A percentile compares a stretch with the other conserved stretches of the same genome.
These are phyloP conservation scores for Oligia strigilis DNA, from an alignment of 2,888 invertebrate species.

Conservation along the genomic window DNA sequence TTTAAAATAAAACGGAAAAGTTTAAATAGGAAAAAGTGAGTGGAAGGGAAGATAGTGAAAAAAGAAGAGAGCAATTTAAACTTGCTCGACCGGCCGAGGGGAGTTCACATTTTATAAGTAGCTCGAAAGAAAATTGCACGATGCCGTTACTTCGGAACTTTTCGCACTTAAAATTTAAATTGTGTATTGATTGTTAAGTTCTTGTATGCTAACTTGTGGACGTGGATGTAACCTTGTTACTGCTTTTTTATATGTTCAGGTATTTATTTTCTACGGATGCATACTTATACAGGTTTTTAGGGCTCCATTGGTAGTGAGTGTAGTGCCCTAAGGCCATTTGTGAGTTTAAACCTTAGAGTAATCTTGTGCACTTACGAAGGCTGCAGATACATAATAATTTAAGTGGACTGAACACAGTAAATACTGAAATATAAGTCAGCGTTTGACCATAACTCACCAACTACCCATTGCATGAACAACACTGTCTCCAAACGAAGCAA, in stretches of 20 bases:
- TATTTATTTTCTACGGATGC: not conserved
- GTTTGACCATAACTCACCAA: constrained; percentile 12
- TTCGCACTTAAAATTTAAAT: constrained; percentile 64
- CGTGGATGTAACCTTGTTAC: constrained; percentile 9
- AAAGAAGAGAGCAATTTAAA: constrained; percentile 88
- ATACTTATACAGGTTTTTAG: not conserved
- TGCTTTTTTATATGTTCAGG: not conserved
- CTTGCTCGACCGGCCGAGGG: constrained; percentile 80
- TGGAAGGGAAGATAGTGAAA: constrained; percentile 88
- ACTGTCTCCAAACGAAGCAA: constrained; percentile 48
- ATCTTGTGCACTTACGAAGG: not conserved
- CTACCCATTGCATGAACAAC: constrained; percentile 14
- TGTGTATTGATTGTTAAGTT: constrained; percentile 63
- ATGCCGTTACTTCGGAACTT: constrained; percentile 78
- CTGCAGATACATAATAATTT: not conserved
- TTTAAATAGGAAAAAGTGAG: constrained; percentile 89
- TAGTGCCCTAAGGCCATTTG: not conserved
- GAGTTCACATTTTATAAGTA: constrained; percentile 85
- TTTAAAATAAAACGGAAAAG: constrained; percentile 87
- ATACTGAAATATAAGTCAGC: not conserved
- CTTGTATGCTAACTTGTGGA: constrained; percentile 40
- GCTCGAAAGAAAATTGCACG: constrained; percentile 82
- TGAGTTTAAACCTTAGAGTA: not conserved
- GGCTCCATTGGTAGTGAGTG: not conserved
- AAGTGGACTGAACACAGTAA: not conserved